Percentiles rank a stretch among this genome's conserved stretches.
Evolutionary conservation across 2,888 invertebrate species (phyloP).

Genomic region (Cinara cedri): DNA sequence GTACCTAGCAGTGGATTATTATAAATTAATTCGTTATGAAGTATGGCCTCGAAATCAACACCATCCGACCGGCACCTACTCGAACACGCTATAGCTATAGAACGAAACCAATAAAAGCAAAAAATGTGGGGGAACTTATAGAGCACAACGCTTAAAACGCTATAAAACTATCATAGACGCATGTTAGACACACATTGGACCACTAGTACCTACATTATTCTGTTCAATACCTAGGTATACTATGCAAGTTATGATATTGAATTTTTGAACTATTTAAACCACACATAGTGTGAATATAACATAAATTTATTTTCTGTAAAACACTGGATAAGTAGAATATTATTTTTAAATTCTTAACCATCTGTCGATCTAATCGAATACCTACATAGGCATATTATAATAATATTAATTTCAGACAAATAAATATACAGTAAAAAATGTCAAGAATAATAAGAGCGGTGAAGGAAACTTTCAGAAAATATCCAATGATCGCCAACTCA

Average conservation of each 20-base stretch:
- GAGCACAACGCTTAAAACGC: background rate
- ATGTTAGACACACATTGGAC: background rate
- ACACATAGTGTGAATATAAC: too few species aligned
- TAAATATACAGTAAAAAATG: constrained; percentile 10
- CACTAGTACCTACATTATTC: too few species aligned
- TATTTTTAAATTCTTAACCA: background rate
- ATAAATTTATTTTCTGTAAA: background rate
- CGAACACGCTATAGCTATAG: background rate
- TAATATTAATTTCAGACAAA: constrained; percentile 9
- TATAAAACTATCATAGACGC: constrained; percentile 12
- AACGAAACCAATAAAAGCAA: constrained; percentile 47
- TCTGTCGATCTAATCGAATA: too few species aligned
- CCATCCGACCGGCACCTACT: background rate
- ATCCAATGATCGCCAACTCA: constrained; percentile 66
- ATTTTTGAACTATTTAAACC: background rate
- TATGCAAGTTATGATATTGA: too few species aligned
- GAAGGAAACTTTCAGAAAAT: constrained; percentile 63
- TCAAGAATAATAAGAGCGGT: constrained; percentile 58
- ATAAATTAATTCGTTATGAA: constrained; percentile 34
- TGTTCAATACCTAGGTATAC: too few species aligned
- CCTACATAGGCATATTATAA: too few species aligned
- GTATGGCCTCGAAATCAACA: constrained; percentile 49
- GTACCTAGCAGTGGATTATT: background rate
- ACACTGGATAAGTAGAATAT: background rate
- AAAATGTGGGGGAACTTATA: constrained; percentile 43